These are phyloP conservation scores for Microtus californicus DNA, from an alignment of 2,797 vertebrate species.

Conservation along the genomic window DNA sequence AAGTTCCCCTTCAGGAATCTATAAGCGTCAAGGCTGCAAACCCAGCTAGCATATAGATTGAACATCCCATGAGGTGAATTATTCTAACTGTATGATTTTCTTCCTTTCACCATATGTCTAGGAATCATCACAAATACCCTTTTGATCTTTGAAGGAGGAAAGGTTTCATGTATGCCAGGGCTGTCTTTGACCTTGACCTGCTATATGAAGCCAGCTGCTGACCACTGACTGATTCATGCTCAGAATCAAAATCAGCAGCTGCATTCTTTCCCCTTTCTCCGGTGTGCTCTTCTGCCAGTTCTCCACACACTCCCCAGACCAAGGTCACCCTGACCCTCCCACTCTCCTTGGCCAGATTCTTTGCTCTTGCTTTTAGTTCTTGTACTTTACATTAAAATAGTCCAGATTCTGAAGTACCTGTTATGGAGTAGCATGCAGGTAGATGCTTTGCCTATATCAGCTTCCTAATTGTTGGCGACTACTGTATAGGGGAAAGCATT, in stretches of 20 bases:
- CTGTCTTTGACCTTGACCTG: background rate
- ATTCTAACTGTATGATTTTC: background rate
- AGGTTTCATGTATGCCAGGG: background rate
- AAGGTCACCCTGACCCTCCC: background rate
- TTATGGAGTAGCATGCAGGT: background rate
- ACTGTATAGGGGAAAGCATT: background rate
- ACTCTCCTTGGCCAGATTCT: background rate
- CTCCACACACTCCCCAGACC: background rate
- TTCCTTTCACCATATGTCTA: background rate
- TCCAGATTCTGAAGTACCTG: conserved; percentile 18
- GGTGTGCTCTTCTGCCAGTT: background rate
- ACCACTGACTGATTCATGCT: background rate
- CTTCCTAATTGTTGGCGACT: background rate
- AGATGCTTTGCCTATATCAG: background rate
- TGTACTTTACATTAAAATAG: background rate
- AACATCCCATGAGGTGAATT: background rate
- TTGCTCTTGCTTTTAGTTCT: background rate
- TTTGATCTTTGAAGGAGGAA: background rate
- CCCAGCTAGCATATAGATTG: background rate
- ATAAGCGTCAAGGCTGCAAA: background rate
- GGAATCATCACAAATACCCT: background rate
- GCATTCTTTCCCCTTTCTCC: background rate
- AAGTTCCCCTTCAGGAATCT: background rate
- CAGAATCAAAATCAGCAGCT: background rate
- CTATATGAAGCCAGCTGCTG: background rate